These are phyloP conservation scores for Drosophila parvula DNA, from an alignment of 1,140 invertebrate species.

Conservation along the genomic window DNA sequence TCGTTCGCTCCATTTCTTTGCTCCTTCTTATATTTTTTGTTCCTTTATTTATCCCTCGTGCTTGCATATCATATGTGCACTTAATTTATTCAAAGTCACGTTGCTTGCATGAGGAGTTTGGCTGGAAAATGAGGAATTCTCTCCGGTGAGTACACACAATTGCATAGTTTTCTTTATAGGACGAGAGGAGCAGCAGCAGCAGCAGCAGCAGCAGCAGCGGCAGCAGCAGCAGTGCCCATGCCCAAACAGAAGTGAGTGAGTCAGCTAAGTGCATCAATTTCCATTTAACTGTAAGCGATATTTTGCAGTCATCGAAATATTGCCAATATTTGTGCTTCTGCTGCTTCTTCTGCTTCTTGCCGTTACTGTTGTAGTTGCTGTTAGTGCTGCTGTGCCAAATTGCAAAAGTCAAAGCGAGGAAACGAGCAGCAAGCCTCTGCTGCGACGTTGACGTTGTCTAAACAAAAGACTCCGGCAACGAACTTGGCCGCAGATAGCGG, in stretches of 20 bases:
- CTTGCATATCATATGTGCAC: conserved; percentile 73
- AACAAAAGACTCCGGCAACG: conserved; percentile 80
- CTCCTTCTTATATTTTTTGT: conserved; percentile 1
- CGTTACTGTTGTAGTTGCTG: conserved; percentile 53
- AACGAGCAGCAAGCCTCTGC: conserved; percentile 47
- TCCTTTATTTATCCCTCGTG: conserved; percentile 4
- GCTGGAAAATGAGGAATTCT: conserved; percentile 51
- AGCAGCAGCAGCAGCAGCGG: conserved; percentile 6
- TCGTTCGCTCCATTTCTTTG: conserved; percentile 60
- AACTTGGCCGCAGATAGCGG: conserved; percentile 56
- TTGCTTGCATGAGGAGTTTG: conserved; percentile 56
- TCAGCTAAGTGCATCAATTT: conserved; percentile 83
- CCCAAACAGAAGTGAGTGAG: conserved; percentile 77
- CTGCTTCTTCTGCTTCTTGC: conserved; percentile 34
- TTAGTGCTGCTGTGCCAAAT: conserved; percentile 74
- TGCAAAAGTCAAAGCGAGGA: conserved; percentile 73
- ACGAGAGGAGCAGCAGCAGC: conserved; percentile 15
- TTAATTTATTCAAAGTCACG: conserved; percentile 79
- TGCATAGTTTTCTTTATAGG: conserved; percentile 38
- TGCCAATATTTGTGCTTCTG: conserved; percentile 61
- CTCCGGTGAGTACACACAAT: conserved; percentile 40
- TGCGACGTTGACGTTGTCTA: conserved; percentile 67
- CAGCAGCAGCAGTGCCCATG: conserved; percentile 32
- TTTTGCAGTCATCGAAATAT: conserved; percentile 72
- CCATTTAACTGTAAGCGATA: conserved; percentile 83